phyloP scores from a whole-genome alignment of 92 coral and sea anemone species.

The Heliopora coerulea region DNA sequence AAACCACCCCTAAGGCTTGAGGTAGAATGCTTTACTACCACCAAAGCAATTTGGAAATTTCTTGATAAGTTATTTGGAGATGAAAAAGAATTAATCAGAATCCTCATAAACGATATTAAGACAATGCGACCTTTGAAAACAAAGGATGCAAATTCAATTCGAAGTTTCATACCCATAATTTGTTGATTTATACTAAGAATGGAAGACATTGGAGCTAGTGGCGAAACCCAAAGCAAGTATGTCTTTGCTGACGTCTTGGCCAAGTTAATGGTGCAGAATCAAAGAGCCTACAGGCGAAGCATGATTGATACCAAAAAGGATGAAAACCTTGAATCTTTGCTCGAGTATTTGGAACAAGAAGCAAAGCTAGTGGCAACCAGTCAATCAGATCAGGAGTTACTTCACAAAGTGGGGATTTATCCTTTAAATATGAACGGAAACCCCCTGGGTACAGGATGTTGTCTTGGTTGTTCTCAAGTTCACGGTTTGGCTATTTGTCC shows the following conservation, averaged over 20 bases:
- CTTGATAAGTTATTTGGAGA: slow-evolving; percentile 18
- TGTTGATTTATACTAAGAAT: slow-evolving; percentile 15
- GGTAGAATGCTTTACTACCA: slow-evolving; percentile 19
- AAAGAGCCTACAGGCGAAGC: slow-evolving; percentile 25
- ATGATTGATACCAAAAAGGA: slow-evolving; percentile 24
- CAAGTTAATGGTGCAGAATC: slow-evolving; percentile 1
- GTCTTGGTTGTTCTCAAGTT: background rate
- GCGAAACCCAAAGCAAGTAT: slow-evolving; percentile 5
- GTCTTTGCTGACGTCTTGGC: slow-evolving; percentile 21
- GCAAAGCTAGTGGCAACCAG: background rate
- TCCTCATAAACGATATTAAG: slow-evolving; percentile 20
- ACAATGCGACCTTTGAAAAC: slow-evolving; percentile 9
- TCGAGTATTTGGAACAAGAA: background rate
- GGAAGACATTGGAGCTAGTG: slow-evolving; percentile 29
- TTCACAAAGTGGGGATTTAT: background rate
- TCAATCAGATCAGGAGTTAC: background rate
- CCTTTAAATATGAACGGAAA: background rate
- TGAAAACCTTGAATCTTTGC: slow-evolving; percentile 6
- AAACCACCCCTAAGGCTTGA: slow-evolving; percentile 15
- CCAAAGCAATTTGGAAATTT: slow-evolving; percentile 7
- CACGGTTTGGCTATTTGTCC: background rate
- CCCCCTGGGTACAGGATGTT: background rate
- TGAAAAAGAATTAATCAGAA: slow-evolving; percentile 15
- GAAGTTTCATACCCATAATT: slow-evolving; percentile 16
- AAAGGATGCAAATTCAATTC: slow-evolving; percentile 20